These are phyloP conservation scores for Osmerus eperlanus DNA, from an alignment of 2,113 vertebrate species.

Conservation along the genomic window DNA sequence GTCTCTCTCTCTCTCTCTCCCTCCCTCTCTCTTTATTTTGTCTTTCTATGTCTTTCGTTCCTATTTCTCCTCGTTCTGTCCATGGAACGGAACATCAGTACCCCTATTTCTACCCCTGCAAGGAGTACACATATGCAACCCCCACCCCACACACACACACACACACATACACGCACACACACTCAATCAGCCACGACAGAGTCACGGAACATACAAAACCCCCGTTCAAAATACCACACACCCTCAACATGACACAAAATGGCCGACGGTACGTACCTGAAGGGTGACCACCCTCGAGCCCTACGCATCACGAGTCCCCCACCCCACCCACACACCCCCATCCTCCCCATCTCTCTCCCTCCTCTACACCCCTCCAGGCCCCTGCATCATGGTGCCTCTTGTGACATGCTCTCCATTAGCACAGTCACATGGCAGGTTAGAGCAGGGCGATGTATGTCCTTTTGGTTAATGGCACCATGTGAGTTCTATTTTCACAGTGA, in stretches of 20 bases:
- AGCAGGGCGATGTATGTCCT: conserved; percentile 21
- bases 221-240: too few species aligned
- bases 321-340: conserved; percentile 17
- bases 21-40: neutral
- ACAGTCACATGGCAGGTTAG: conserved; percentile 75
- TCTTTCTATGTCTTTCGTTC: too few species aligned
- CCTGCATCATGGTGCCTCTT: conserved; percentile 58
- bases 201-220: too few species aligned
- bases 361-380: conserved; percentile 28
- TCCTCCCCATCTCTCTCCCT: neutral
- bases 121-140: too few species aligned
- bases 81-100: too few species aligned
- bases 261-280: conserved; percentile 49
- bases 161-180: too few species aligned
- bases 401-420: conserved; percentile 67
- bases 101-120: too few species aligned
- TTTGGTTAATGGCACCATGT: conserved; percentile 60
- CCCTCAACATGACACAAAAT: too few species aligned
- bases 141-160: too few species aligned
- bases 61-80: too few species aligned
- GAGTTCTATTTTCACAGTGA: conserved; percentile 66
- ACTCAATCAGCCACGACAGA: too few species aligned
- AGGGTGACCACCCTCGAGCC: conserved; percentile 46
- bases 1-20: neutral
- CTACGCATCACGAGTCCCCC: conserved; percentile 56